Evolutionary conservation across 2,888 invertebrate species (phyloP), one percentile per base, ranked within the genome.

Genomic region (Tyria jacobaeae): DNA sequence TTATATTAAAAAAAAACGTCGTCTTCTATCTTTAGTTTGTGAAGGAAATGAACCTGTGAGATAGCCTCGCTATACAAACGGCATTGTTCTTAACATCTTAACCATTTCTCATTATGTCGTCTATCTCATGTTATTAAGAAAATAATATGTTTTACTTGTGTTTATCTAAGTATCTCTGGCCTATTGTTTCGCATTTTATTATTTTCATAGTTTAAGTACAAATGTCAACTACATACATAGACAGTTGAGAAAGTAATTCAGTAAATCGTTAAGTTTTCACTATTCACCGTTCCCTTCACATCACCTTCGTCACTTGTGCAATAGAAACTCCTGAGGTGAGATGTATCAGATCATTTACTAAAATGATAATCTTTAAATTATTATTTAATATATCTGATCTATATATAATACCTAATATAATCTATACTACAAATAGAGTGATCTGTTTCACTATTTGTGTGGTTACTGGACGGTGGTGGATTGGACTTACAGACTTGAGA

Each of bases 1-100:
- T 49, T 31, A 27, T 14, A 48, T 15, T 12, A 57, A 41, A 57
- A n/a, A n/a, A 57, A 49, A 57, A 37, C 34, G 25, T 50, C 50
- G 21, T 57, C 39, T 41, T 57, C 41, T 49, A 14, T 57, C 31
- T 44, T 52, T 47, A 37, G 47, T 57, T 34, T 37, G 66, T 70
- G 62, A 64, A 68, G 75, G 75, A 75, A 73, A 75, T 71, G 66
- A 53, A 58, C 66, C 65, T 35, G n/a, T 55, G 39, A 73, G 75
- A 75, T 75, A 65, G 66, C 76, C 74, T 75, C 67, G 68, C 59
- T 74, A 75, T 74, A 74, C 72, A 35, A 17, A 50, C 55, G 48
- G 68, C 72, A 76, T 75, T 75, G 75, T 75, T 75, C 72, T 66
- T 54, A 66, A 65, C 49, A 76, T 75, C 72, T 66, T 54, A 66